Evolutionary conservation across 2,888 invertebrate species (phyloP).

Genomic region (Rambutsinella grinnellia): DNA sequence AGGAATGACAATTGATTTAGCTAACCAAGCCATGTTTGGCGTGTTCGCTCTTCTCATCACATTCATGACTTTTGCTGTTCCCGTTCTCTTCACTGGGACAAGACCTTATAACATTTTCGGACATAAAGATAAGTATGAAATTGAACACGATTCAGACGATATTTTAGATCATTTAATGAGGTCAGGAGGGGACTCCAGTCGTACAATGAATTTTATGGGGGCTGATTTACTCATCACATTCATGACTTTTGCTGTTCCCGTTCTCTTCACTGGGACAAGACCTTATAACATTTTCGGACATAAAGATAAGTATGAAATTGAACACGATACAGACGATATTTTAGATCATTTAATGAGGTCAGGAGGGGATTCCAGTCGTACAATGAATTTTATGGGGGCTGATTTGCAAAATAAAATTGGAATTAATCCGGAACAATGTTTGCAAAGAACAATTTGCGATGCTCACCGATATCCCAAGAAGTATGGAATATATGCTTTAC

Average conservation of each 20-base stretch:
- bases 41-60: slow-evolving; percentile 42
- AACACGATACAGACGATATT: slow-evolving; percentile 15
- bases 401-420: slow-evolving; percentile 43
- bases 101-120: slow-evolving; percentile 16
- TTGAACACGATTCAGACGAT: too few relatives aligned
- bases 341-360: slow-evolving; percentile 26
- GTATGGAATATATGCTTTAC: slow-evolving; percentile 49
- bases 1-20: slow-evolving; percentile 45
- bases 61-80: slow-evolving; percentile 41
- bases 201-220: slow-evolving; percentile 45
- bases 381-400: slow-evolving; percentile 62
- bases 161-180: too few relatives aligned
- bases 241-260: slow-evolving; percentile 40
- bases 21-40: slow-evolving; percentile 59
- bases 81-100: slow-evolving; percentile 46
- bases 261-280: slow-evolving; percentile 42
- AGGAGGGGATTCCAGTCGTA: slow-evolving; percentile 26
- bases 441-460: slow-evolving; percentile 53
- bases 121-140: slow-evolving; percentile 4
- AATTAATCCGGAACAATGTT: slow-evolving; percentile 41
- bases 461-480: slow-evolving; percentile 45
- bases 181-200: too few relatives aligned
- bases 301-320: slow-evolving; percentile 37
- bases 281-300: slow-evolving; percentile 7
- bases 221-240: slow-evolving; percentile 36